Conservation (phyloP, 2,113 vertebrate species). For the Chaetops frenatus region DNA sequence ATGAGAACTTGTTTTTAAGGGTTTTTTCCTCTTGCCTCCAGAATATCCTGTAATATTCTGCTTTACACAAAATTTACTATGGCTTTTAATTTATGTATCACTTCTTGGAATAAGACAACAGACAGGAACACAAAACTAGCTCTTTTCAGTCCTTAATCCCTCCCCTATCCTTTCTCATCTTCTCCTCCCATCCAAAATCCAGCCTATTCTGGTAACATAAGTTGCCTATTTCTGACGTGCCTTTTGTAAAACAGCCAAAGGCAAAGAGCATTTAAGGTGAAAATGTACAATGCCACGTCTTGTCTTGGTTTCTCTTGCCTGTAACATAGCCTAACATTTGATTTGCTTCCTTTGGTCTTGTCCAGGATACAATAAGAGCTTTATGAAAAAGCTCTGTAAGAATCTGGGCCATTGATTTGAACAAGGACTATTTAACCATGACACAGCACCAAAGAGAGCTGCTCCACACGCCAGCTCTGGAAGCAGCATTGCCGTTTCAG, state of each 20-base stretch:
- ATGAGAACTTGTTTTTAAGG: background rate
- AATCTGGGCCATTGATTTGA: constrained; percentile 2
- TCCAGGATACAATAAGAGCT: background rate
- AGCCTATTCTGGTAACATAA: constrained; percentile 1
- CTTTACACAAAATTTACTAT: background rate
- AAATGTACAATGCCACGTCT: background rate
- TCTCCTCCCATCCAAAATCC: background rate
- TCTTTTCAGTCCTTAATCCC: background rate
- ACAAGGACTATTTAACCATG: background rate
- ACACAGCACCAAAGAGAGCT: background rate
- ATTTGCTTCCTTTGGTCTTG: background rate
- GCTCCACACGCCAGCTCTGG: background rate
- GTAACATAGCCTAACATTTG: constrained; percentile 9
- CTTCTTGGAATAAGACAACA: background rate
- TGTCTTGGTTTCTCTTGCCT: constrained; percentile 4
- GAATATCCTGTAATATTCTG: background rate
- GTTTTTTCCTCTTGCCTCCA: background rate
- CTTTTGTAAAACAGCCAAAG: background rate
- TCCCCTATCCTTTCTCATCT: background rate
- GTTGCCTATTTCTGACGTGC: constrained; percentile 3
- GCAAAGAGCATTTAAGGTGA: constrained; percentile 32
- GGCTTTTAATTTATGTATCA: background rate
- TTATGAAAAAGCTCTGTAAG: constrained; percentile 1
- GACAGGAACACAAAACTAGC: background rate
- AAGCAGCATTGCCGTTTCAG: background rate